Evolutionary conservation across 2,888 invertebrate species (phyloP).

Genomic region (Caenorhabditis wallacei): DNA sequence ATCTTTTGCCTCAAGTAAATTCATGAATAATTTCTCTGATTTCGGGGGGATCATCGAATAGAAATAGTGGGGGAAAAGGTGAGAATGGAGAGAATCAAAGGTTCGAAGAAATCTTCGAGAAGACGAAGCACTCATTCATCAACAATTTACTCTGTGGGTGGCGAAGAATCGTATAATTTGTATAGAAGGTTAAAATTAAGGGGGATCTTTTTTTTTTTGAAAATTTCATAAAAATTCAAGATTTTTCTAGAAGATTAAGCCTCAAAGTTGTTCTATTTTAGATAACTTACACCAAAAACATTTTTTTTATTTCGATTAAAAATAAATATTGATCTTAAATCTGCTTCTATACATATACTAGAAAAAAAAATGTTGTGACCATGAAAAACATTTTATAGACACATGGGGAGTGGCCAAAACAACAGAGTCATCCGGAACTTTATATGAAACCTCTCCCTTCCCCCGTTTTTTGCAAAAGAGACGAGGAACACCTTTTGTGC

Average conservation of each 20-base stretch:
- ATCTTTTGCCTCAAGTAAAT: conserved; percentile 48
- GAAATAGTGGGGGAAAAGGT: conserved; percentile 20
- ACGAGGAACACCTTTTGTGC: conserved; percentile 23
- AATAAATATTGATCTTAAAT: background rate
- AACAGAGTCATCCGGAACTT: conserved; percentile 1
- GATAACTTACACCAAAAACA: too few relatives aligned
- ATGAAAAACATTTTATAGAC: background rate
- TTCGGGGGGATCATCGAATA: conserved; percentile 43
- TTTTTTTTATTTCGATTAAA: too few relatives aligned
- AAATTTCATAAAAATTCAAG: too few relatives aligned
- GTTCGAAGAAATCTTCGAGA: conserved; percentile 44
- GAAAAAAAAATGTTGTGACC: background rate
- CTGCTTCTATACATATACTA: background rate
- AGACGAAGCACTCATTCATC: conserved; percentile 23
- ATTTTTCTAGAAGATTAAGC: too few relatives aligned
- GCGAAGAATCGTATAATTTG: background rate
- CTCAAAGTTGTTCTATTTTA: too few relatives aligned
- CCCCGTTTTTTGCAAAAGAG: background rate
- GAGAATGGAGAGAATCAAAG: conserved; percentile 35
- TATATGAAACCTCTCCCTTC: background rate
- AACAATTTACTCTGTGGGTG: conserved; percentile 19
- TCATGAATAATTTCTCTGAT: conserved; percentile 57
- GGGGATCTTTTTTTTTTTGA: background rate
- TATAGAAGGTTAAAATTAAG: background rate
- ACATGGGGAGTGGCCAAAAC: background rate